Conservation (phyloP, 2,113 vertebrate genomes). For the Takifugu flavidus region DNA sequence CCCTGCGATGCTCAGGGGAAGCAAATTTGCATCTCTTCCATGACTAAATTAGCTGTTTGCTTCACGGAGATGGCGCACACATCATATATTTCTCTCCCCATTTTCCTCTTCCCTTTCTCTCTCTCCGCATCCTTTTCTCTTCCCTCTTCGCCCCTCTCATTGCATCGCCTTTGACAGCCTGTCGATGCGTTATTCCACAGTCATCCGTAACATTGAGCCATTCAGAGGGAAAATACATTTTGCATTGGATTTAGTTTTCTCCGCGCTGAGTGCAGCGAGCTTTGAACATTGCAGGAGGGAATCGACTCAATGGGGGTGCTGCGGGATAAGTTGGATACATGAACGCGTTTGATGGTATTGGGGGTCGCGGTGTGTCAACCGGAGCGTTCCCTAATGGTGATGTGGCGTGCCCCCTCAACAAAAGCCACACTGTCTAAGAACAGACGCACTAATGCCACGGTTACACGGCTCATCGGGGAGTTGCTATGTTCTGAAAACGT, state of each 20-base stretch:
- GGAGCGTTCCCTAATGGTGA: no score
- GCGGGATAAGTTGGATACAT: not conserved
- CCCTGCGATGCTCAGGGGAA: constrained; percentile 62
- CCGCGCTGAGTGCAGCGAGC: constrained; percentile 1
- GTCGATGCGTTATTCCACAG: constrained; percentile 43
- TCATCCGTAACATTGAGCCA: constrained; percentile 29
- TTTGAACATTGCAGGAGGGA: constrained; percentile 9
- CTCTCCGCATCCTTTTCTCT: constrained; percentile 43
- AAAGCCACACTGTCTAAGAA: not conserved
- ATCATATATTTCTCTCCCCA: constrained; percentile 45
- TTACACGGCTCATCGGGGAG: no score
- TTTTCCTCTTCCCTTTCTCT: constrained; percentile 21
- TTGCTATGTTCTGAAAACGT: not conserved
- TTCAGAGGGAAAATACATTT: constrained; percentile 37
- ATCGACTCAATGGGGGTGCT: not conserved
- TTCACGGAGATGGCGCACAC: constrained; percentile 64
- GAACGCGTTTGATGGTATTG: no score
- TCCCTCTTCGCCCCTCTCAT: constrained; percentile 38
- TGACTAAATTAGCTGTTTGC: constrained; percentile 70
- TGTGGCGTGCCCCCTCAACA: not conserved
- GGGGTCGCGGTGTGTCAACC: no score
- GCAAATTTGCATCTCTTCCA: constrained; percentile 66
- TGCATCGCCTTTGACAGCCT: constrained; percentile 40
- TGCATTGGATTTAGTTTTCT: constrained; percentile 25
- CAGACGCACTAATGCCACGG: no score